Evolutionary conservation across 2,888 invertebrate genomes (phyloP).

Genomic region (Zaprionus bogoriensis): DNA sequence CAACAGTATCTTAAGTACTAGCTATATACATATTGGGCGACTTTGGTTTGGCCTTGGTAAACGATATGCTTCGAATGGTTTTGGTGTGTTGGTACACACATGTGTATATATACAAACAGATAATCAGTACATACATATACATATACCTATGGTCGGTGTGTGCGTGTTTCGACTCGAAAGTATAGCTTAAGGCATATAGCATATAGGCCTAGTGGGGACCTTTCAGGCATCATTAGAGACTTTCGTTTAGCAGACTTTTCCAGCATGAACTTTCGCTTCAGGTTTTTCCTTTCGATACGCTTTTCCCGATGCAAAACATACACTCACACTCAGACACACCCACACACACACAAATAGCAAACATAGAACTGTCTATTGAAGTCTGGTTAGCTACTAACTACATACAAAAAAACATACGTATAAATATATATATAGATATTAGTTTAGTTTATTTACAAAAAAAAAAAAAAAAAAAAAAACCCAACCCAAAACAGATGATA

Average conservation of each 20-base stretch:
- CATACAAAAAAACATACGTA: conserved; percentile 6
- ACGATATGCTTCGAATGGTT: neutral
- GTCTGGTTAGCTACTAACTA: too few relatives aligned
- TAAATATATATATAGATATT: conserved; percentile 16
- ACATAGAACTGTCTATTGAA: too few relatives aligned
- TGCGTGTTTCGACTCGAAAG: neutral
- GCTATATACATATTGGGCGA: conserved; percentile 15
- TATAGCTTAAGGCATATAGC: neutral
- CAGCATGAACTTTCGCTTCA: conserved; percentile 24
- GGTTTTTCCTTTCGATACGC: conserved; percentile 1
- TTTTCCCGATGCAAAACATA: neutral
- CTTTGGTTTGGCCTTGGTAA: conserved; percentile 8
- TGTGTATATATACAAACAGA: neutral
- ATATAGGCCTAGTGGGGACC: neutral
- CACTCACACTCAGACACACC: neutral
- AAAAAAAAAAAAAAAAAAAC: conserved; percentile 15
- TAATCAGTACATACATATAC: neutral
- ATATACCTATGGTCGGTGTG: neutral
- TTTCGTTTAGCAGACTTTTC: neutral
- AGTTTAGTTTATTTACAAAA: conserved; percentile 40
- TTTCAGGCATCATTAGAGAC: neutral
- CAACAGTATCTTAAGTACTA: neutral
- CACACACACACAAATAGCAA: neutral
- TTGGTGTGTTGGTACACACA: neutral
- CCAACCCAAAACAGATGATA: conserved; percentile 26